A percentile compares a stretch with the other conserved stretches of the same genome.
Conservation (phyloP, 2,113 vertebrate genomes). For the Tetrax tetrax region DNA sequence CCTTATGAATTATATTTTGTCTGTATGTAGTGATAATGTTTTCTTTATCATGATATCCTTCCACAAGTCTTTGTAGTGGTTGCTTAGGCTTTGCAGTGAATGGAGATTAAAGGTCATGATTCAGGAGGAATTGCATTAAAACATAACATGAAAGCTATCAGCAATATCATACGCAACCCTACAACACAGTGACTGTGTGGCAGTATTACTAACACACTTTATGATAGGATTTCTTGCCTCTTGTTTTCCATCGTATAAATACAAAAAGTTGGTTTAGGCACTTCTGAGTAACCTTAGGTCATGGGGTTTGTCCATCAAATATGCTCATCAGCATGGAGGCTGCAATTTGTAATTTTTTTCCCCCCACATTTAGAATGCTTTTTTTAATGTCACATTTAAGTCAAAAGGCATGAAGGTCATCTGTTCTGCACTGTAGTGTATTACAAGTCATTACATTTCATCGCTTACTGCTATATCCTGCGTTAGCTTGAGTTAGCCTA, state of each 20-base stretch:
- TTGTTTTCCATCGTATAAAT: background rate
- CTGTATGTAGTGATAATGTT: background rate
- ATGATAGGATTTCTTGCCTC: background rate
- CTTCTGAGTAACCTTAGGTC: background rate
- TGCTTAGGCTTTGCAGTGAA: background rate
- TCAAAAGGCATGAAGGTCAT: constrained; percentile 20
- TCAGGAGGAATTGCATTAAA: background rate
- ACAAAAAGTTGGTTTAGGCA: background rate
- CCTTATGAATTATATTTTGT: background rate
- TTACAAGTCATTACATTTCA: constrained; percentile 43
- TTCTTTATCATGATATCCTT: background rate
- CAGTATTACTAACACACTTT: background rate
- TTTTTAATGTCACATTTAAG: background rate
- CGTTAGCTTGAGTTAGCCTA: constrained; percentile 30
- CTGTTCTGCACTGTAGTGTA: background rate
- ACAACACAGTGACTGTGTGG: background rate
- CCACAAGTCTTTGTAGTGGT: background rate
- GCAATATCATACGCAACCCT: background rate
- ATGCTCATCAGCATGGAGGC: background rate
- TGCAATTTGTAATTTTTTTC: background rate
- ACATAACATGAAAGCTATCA: background rate
- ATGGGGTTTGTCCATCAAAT: background rate
- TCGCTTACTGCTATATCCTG: constrained; percentile 13
- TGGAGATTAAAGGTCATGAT: background rate
- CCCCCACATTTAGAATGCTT: background rate